Base-by-base conservation (phyloP, 2,797 vertebrate species). In the Champsocephalus esox region DNA sequence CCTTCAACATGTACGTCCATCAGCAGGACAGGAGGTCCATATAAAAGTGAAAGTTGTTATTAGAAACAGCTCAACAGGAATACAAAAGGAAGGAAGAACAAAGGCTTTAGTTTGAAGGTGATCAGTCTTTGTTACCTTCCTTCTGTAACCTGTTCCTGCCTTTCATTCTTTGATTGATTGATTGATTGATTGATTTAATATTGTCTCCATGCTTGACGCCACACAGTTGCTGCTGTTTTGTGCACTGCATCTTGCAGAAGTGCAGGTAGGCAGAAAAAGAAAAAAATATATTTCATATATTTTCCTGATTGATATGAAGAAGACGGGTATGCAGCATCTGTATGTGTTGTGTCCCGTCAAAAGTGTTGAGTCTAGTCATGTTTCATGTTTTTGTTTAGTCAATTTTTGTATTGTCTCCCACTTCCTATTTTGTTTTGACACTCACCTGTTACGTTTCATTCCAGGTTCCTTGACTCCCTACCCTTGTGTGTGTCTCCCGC, bases 1-100 rank as follows among this genome's bases (percentile, higher is more conserved):
- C 64, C 60, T 60, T 79, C 64, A 71, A 6, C 4, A 7, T 55
- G n/a, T 64, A 24, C 5, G 10, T 75, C 54, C 52, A 72, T n/a
- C 19, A 44, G 28, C 51, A 50, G 52, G 41, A 45, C 52, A 38
- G 50, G 3, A 61, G 41, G 49, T 21, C 21, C 16, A 8, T n/a
- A 48, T 8, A 50, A 24, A 46, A 69, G 34, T 34, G 14, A 67
- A 44, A 48, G 60, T 38, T 38, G 34, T 38, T 28, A 28, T 28
- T 28, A 28, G 4, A 62, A 71, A 12, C 24, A 6, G 24, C 1
- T 50, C 14, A 21, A 56, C 64, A 64, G 44, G 45, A 68, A 44
- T 17, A 50, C 3, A 45, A 44, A 32, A 19, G 24, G 46, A 10
- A 43, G 2, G 45, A 55, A n/a, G 19, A 21, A 75, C 55, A 14